A percentile compares a stretch with the other conserved stretches of the same genome.
These are phyloP conservation scores for Nymphalis polychloros DNA, from an alignment of 2,888 invertebrate genomes.

Conservation along the genomic window DNA sequence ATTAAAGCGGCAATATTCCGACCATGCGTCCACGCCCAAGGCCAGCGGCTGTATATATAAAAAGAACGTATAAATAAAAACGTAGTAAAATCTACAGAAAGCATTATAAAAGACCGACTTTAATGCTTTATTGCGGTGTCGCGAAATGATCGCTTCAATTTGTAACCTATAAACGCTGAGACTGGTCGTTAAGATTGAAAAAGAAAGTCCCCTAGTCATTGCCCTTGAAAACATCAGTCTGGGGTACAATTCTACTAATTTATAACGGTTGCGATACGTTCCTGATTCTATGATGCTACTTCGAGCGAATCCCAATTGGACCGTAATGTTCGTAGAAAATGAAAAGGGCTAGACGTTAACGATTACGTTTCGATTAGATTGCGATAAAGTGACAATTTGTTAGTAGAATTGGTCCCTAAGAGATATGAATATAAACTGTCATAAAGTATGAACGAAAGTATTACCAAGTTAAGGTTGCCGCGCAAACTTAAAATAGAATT, in stretches of 20 bases:
- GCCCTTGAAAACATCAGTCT: conserved; percentile 43
- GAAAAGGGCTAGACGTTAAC: no score
- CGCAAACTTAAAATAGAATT: neutral
- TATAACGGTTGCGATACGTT: no score
- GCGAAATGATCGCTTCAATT: conserved; percentile 66
- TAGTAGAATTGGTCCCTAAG: neutral
- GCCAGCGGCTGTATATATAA: conserved; percentile 1
- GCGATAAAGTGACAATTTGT: neutral
- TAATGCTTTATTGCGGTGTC: conserved; percentile 55
- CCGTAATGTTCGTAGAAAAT: no score
- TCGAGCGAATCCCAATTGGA: no score
- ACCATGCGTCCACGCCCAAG: neutral
- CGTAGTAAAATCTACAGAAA: conserved; percentile 10
- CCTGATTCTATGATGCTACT: no score
- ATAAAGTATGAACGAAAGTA: conserved; percentile 47
- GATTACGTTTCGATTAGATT: no score
- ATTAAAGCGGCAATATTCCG: neutral
- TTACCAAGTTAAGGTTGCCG: conserved; percentile 6
- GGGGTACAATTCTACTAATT: no score
- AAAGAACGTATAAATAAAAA: neutral
- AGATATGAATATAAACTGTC: conserved; percentile 47
- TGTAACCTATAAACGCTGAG: conserved; percentile 62
- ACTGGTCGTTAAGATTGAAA: conserved; percentile 55
- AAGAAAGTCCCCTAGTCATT: conserved; percentile 53
- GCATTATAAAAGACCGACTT: conserved; percentile 49